These are phyloP conservation scores for Eupithecia subfuscata DNA, from an alignment of 2,888 invertebrate species.

Conservation along the genomic window DNA sequence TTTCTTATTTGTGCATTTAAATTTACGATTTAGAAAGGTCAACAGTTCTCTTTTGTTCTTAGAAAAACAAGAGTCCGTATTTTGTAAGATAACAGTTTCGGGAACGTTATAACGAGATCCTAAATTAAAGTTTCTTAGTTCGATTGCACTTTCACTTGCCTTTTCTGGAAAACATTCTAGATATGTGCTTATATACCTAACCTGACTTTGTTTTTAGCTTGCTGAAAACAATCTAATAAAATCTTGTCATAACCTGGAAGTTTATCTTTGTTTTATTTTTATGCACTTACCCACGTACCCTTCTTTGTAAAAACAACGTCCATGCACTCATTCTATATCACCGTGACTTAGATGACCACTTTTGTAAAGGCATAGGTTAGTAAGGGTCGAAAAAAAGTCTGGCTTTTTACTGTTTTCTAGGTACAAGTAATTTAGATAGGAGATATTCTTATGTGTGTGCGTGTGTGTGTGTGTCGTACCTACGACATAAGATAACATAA, in stretches of 20 bases:
- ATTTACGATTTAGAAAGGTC: neutral
- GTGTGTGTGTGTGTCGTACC: no score
- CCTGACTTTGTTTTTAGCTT: neutral
- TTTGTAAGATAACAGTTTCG: neutral
- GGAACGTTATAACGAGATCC: constrained; percentile 23
- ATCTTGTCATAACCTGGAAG: neutral
- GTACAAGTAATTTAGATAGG: no score
- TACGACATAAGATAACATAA: no score
- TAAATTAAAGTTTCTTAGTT: neutral
- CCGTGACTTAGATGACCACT: neutral
- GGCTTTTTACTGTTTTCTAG: no score
- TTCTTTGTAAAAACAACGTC: neutral
- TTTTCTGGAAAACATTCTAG: neutral
- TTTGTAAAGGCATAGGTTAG: neutral
- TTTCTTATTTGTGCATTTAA: neutral
- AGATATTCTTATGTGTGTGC: no score
- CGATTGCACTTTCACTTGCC: neutral
- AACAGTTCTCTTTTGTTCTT: neutral
- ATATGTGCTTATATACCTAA: neutral
- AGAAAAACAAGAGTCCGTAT: neutral
- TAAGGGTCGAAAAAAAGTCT: no score
- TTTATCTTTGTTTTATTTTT: neutral
- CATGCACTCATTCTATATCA: neutral
- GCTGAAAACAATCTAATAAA: constrained; percentile 6
- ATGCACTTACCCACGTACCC: neutral